Evolutionary conservation across 2,888 invertebrate species (phyloP), one percentile per base, ranked within the genome.

Genomic region (Ernsta delagoae): DNA sequence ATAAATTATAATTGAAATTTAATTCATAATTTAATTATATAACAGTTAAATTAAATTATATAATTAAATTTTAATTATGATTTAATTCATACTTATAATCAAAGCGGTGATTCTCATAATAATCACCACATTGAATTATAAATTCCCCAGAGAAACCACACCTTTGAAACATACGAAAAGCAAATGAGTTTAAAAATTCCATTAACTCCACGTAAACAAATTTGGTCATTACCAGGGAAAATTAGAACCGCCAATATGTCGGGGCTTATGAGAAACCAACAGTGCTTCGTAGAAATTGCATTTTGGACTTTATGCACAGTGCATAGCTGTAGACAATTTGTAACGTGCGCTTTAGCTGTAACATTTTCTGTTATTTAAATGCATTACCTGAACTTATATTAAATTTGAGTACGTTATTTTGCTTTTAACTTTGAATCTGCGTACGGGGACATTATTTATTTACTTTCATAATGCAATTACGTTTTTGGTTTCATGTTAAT

Each of bases 211-310:
- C 60, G 61, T 61, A 48, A 48, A 54, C 59, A 60, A 66, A 34
- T 39, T 59, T 45, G 53, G 59, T 61, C 54, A 45, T 67, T 67
- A 16, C 60, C 43, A 60, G 36, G 43, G 53, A 54, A 24, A 60
- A 60, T 67, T 53, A 67, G 43, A 67, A 54, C 54, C 60, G 60
- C 54, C 66, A 56, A 67, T 67, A 60, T 67, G 66, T 61, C 54
- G 54, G 34, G 60, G 60, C 66, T 67, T 67, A 67, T 54, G 60
- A 60, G 34, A 54, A 60, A 60, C 59, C 61, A 54, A 45, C 67
- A 54, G 16, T 48, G 56, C 54, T 59, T 65, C 53, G 45, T 67
- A 12, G 45, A 67, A 66, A 60, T 67, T 56, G 48, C 61, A 67
- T 61, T 67, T 61, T 61, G 61, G 61, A 16, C 36, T 60, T 56